A percentile compares a stretch with the other conserved stretches of the same genome.
Evolutionary conservation across 2,797 vertebrate species (phyloP).

Genomic region (Atherinosoma microstoma): DNA sequence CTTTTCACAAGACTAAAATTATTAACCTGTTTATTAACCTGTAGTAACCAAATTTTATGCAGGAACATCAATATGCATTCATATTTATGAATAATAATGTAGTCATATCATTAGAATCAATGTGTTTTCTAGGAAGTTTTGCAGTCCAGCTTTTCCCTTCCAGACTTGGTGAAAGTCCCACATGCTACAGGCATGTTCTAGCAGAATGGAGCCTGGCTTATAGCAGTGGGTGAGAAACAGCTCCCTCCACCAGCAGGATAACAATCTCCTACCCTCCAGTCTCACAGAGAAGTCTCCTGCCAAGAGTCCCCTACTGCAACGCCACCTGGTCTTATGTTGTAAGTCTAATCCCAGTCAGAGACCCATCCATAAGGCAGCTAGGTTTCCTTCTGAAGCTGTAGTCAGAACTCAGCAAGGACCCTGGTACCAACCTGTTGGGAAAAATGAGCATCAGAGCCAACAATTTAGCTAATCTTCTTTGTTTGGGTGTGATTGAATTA

Average conservation of each 20-base stretch:
- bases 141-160: slow-evolving; percentile 52
- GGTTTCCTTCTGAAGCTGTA: slow-evolving; percentile 58
- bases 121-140: slow-evolving; percentile 15
- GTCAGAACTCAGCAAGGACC: slow-evolving; percentile 58
- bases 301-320: slow-evolving; percentile 71
- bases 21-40: neutral
- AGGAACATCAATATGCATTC: neutral
- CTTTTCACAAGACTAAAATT: neutral
- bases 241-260: slow-evolving; percentile 71
- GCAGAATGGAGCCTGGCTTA: slow-evolving; percentile 63
- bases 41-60: neutral
- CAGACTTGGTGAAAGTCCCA: slow-evolving; percentile 66
- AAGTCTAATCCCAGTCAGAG: slow-evolving; percentile 58
- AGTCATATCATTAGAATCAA: slow-evolving; percentile 2
- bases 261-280: slow-evolving; percentile 68
- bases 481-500: slow-evolving; percentile 61
- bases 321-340: slow-evolving; percentile 76
- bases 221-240: slow-evolving; percentile 66
- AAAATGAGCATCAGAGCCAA: slow-evolving; percentile 43
- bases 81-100: neutral
- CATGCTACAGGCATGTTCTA: slow-evolving; percentile 68
- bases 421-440: slow-evolving; percentile 55
- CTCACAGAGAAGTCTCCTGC: slow-evolving; percentile 65
- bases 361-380: slow-evolving; percentile 58
- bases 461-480: slow-evolving; percentile 64